phyloP scores from a whole-genome alignment of 2,797 vertebrate genomes.

The Sitta carolinensis region DNA sequence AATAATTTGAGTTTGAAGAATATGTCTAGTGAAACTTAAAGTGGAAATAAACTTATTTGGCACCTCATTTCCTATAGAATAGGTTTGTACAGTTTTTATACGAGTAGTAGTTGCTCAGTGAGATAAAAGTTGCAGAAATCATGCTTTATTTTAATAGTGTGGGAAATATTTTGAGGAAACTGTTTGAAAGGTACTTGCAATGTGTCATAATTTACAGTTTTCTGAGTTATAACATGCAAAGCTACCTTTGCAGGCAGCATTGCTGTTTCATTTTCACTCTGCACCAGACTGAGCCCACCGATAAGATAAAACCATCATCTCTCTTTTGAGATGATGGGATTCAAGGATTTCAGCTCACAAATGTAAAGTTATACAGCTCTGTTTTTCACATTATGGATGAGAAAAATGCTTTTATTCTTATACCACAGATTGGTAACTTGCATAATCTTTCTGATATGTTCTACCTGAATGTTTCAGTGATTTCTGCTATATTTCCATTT shows the following conservation, averaged over 20 bases:
- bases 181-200: not conserved
- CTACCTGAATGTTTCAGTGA: not conserved
- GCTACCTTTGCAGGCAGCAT: not conserved
- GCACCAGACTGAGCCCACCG: not conserved
- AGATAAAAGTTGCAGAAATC: not conserved
- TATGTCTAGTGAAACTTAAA: not conserved
- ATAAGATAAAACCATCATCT: not conserved
- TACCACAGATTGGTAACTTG: not conserved
- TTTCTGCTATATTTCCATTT: not conserved
- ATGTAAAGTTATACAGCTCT: not conserved
- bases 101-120: not conserved
- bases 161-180: not conserved
- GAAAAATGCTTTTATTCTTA: not conserved
- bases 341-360: not conserved
- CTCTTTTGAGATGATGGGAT: not conserved
- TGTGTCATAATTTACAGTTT: not conserved
- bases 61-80: not conserved
- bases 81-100: not conserved
- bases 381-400: not conserved
- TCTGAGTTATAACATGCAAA: constrained; percentile 6
- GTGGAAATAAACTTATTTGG: not conserved
- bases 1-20: not conserved
- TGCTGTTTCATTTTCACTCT: not conserved
- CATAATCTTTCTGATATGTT: not conserved
- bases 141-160: not conserved